Base-by-base conservation (phyloP, 2,888 invertebrate species). In the Mythimna albipuncta region DNA sequence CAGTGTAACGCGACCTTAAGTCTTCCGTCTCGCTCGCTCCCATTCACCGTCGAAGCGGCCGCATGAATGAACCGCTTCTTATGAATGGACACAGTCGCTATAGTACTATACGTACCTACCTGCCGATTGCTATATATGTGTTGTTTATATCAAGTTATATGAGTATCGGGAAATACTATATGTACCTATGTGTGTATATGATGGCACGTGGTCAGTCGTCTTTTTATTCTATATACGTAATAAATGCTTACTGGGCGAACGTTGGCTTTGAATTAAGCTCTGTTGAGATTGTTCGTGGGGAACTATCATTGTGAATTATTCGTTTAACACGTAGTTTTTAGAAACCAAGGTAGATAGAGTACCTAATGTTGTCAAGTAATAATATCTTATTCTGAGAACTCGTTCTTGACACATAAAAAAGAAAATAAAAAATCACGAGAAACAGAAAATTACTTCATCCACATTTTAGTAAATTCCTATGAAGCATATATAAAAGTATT, bases 51-150 rank as follows among this genome's bases (percentile, higher is more conserved):
- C 90, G 89, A 90, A 90, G 91, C 91, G 90, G 91, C 90, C 93
- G 94, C 94, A 94, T 95, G 93, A 96, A 96, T 95, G 95, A 94
- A 96, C 94, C 91, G 94, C 93, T 96, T 95, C 95, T 96, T 95
- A 96, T 96, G 96, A 96, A 96, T 96, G 96, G 94, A 93, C 93
- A 83, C 85, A 92, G 93, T 93, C 92, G 91, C 92, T 91, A 90
- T 93, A 91, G 93, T 95, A 95, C 94, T 95, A 95, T 95, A 94
- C 89, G 91, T 94, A 93, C 94, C 88, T 94, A 86, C 88, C 87
- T 89, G 89, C 87, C 87, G 89, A 86, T 88, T 83, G 88, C 88
- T 89, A 85, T 91, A 87, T 84, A 84, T 78, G 75, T 85, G 86
- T 83, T 91, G 90, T 91, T 91, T 91, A 91, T 92, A 91, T 93